Evolutionary conservation across 1,140 invertebrate species (phyloP).

Genomic region (Zaprionus ghesquierei): DNA sequence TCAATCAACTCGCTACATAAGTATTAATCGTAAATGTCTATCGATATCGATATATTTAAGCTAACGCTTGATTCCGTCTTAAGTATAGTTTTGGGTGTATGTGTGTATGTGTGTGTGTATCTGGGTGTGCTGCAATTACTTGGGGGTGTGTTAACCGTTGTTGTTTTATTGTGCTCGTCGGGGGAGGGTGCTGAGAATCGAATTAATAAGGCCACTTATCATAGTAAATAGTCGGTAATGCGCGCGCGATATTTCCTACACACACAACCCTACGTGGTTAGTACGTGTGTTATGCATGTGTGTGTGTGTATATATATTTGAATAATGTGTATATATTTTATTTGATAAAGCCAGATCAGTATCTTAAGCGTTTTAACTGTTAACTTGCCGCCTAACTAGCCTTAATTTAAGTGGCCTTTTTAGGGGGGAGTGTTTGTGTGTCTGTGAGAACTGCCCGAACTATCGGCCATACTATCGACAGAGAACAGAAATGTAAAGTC

Average conservation of each 20-base stretch:
- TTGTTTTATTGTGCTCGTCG: constrained; percentile 20
- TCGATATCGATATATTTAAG: constrained; percentile 26
- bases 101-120: constrained; percentile 19
- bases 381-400: constrained; percentile 42
- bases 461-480: not conserved
- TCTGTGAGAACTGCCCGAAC: not conserved
- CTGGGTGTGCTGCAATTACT: constrained; percentile 27
- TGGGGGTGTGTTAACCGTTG: constrained; percentile 15
- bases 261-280: constrained; percentile 20
- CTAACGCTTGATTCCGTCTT: constrained; percentile 11
- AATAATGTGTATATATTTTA: not conserved
- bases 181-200: constrained; percentile 56
- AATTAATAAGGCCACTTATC: constrained; percentile 80
- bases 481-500: not conserved
- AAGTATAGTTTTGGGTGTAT: constrained; percentile 10
- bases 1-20: constrained; percentile 18
- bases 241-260: constrained; percentile 30
- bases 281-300: constrained; percentile 10
- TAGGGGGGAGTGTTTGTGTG: constrained; percentile 16
- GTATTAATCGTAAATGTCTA: constrained; percentile 36
- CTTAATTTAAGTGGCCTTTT: constrained; percentile 69
- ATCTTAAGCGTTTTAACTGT: constrained; percentile 23
- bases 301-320: constrained; percentile 6
- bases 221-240: constrained; percentile 62
- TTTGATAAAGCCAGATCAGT: constrained; percentile 22